Conservation (phyloP, 2,888 invertebrate species). For the Globia sparganii region DNA sequence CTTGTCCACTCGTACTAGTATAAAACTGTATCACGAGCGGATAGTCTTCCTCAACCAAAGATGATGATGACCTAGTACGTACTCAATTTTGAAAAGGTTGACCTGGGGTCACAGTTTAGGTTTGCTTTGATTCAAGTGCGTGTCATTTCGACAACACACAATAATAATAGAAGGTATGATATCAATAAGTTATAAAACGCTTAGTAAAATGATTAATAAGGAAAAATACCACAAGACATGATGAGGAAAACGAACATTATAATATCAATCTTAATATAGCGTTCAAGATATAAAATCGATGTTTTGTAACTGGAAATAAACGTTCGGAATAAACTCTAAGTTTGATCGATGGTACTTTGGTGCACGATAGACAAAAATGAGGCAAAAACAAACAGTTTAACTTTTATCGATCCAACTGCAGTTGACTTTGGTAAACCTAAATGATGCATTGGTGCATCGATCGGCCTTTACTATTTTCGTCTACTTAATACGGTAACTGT, state of each 20-base stretch:
- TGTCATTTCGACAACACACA: neutral
- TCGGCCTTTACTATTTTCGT: conserved; percentile 29
- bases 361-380: conserved; percentile 20
- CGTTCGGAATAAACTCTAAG: conserved; percentile 26
- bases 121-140: too few relatives aligned
- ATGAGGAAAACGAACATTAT: conserved; percentile 34
- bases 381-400: conserved; percentile 34
- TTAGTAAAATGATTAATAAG: conserved; percentile 34
- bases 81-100: neutral
- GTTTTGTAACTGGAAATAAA: conserved; percentile 18
- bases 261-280: conserved; percentile 13
- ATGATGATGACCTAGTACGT: neutral
- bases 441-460: conserved; percentile 41
- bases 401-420: conserved; percentile 42
- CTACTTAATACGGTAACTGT: conserved; percentile 1
- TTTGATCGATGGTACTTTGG: conserved; percentile 5
- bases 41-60: too few relatives aligned
- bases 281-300: conserved; percentile 18
- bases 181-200: neutral
- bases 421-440: conserved; percentile 42
- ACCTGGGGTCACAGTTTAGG: too few relatives aligned
- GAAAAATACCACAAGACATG: conserved; percentile 18
- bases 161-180: neutral
- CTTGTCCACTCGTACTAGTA: too few relatives aligned
- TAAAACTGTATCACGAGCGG: too few relatives aligned